Percentiles rank a stretch among this genome's conserved stretches.
These are phyloP conservation scores for Cottoperca gobio DNA, from an alignment of 2,797 vertebrate genomes.

Conservation along the genomic window DNA sequence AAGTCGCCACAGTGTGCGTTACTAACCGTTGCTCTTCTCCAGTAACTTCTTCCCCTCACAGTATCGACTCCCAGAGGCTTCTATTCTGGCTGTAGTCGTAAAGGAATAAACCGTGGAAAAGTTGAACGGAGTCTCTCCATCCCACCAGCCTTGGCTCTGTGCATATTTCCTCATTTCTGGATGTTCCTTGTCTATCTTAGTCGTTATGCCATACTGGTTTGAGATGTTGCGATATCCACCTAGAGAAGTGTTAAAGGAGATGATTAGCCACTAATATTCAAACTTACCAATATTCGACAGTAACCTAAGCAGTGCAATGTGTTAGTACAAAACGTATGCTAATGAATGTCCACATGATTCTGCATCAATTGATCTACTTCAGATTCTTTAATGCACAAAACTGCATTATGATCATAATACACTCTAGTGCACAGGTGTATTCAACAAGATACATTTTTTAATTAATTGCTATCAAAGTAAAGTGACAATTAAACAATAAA, in stretches of 20 bases:
- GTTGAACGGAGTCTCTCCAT: slow-evolving; percentile 89
- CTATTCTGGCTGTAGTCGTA: slow-evolving; percentile 88
- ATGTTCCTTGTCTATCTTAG: slow-evolving; percentile 93
- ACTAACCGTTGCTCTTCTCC: slow-evolving; percentile 88
- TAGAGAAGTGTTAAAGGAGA: slow-evolving; percentile 54
- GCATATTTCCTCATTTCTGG: slow-evolving; percentile 89
- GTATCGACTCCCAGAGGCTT: slow-evolving; percentile 87
- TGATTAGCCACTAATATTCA: neutral
- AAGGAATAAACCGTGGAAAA: slow-evolving; percentile 91
- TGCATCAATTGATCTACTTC: neutral
- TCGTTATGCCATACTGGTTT: slow-evolving; percentile 94
- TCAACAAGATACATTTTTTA: neutral
- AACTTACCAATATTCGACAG: neutral
- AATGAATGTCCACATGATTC: neutral
- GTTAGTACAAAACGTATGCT: slow-evolving; percentile 1
- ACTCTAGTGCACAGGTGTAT: neutral
- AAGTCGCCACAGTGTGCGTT: neutral
- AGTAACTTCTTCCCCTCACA: slow-evolving; percentile 92
- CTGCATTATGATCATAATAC: too few species aligned
- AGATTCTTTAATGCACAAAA: neutral
- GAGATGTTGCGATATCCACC: slow-evolving; percentile 93
- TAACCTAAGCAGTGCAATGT: neutral
- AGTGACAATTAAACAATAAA: neutral
- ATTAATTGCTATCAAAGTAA: neutral
- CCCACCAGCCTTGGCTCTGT: slow-evolving; percentile 91